Base-by-base conservation (phyloP, 2,113 vertebrate species). In the Spheniscus mendiculus region DNA sequence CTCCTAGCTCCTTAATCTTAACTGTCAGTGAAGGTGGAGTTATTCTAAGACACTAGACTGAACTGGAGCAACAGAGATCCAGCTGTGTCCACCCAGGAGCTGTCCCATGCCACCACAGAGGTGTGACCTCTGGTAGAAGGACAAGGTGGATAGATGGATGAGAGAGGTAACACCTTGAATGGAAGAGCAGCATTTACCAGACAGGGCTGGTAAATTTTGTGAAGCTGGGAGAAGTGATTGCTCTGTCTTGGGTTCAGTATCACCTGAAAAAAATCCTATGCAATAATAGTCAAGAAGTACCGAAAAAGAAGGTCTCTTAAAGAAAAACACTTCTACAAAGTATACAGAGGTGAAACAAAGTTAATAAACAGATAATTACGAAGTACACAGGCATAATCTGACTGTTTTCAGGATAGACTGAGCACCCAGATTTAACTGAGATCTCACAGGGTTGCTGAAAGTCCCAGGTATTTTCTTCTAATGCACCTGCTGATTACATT, bases 101-200 rank as follows among this genome's bases (percentile, higher is more conserved):
- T 89, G 58, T 32, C 17, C 67, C 6, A 1, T 30, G 12, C 40
- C 15, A 29, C 22, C 12, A 47, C n/a, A 81, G 59, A 67, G 17
- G 9, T 34, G 15, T 0, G 0, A 14, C 20, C 14, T 81, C 53
- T 69, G 15, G 29, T 30, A 23, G 15, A 38, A 77, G 38, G 23
- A 18, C n/a, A 55, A 69, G 25, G 22, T 9, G 40, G 32, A 4
- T 13, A 53, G 27, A 16, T 11, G 5, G 15, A 34, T 15, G 10
- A 59, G 44, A 77, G n/a, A 63, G 38, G 7, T n/a, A 67, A 45
- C 13, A 36, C 7, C 40, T 55, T n/a, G 44, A 55, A 38, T 2
- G 2, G n/a, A 62, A 55, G 5, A 26, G 21, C 3, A 45, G 3
- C 7, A 30, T 83, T 67, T 9, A 55, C 13, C 12, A 44, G 45